Base-by-base conservation (phyloP, 1,140 invertebrate genomes). In the Mya arenaria region DNA sequence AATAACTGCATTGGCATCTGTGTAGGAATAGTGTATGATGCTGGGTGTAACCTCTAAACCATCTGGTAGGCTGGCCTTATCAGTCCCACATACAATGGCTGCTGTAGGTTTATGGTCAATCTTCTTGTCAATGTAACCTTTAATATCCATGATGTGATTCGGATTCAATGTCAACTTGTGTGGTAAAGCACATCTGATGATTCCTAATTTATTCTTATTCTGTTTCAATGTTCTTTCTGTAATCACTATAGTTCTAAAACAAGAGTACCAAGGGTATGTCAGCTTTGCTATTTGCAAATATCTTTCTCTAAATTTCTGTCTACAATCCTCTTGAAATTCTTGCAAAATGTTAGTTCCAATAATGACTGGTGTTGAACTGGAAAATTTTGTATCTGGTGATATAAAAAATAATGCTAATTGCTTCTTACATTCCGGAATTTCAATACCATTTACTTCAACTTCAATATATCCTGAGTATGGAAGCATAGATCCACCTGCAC, bases 311-410 rank as follows among this genome's bases (percentile, higher is more conserved):
- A 41, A 48, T 25, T 52, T 36, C 23, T 48, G 10, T 44, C 52
- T 52, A 17, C 17, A 28, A 19, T 48, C 41, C 25, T 37, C 10
- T 41, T 48, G n/a, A 15, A 71, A 48, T n/a, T n/a, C 4, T 5
- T 48, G 3, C n/a, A 71, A 48, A 28, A 48, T 48, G 41, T 71
- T 71, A 28, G 68, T 71, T 48, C 68, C 39, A 28, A 71, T 1
- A 36, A 71, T 36, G 3, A 71, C 15, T 41, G 3, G 68, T 13
- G 23, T 23, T 13, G n/a, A n/a, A n/a, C n/a, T n/a, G n/a, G n/a
- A n/a, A n/a, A n/a, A n/a, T n/a, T n/a, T n/a, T n/a, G n/a, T n/a
- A n/a, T n/a, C n/a, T n/a, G 19, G 44, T 52, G 48, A 52, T 52
- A 52, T 52, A 17, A 52, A 52, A 10, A 52, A 52, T 17, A 52